A percentile compares a stretch with the other conserved stretches of the same genome.
Conservation (phyloP, 2,888 invertebrate species). For the Slavum lentiscoides region DNA sequence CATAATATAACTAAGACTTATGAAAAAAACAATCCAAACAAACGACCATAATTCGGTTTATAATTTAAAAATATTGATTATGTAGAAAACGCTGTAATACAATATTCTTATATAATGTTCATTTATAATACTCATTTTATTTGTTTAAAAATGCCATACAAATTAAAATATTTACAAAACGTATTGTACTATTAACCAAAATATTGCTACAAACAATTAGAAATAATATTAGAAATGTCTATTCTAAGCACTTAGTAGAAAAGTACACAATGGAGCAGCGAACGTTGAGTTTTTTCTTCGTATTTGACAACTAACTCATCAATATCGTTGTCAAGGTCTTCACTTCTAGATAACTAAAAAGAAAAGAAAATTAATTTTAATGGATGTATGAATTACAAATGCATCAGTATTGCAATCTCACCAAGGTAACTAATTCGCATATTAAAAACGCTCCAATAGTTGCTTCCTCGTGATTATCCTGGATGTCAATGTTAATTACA, state of each 20-base stretch:
- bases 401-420: constrained; percentile 60
- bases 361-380: constrained; percentile 51
- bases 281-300: constrained; percentile 82
- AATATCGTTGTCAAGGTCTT: constrained; percentile 95
- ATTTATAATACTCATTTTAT: not conserved
- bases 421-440: constrained; percentile 90
- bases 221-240: no score
- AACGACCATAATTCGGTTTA: not conserved
- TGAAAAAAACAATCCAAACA: not conserved
- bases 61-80: not conserved
- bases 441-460: constrained; percentile 98
- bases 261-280: constrained; percentile 89
- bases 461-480: constrained; percentile 99
- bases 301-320: constrained; percentile 94
- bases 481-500: constrained; percentile 97
- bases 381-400: constrained; percentile 1
- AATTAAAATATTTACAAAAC: no score
- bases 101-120: not conserved
- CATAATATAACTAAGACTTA: not conserved
- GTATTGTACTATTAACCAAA: no score
- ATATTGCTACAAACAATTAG: no score
- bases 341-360: constrained; percentile 77
- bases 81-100: not conserved
- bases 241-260: constrained; percentile 73
- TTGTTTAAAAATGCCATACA: not conserved